Evolutionary conservation across 2,113 vertebrate genomes (phyloP).

Genomic region (Riparia riparia): DNA sequence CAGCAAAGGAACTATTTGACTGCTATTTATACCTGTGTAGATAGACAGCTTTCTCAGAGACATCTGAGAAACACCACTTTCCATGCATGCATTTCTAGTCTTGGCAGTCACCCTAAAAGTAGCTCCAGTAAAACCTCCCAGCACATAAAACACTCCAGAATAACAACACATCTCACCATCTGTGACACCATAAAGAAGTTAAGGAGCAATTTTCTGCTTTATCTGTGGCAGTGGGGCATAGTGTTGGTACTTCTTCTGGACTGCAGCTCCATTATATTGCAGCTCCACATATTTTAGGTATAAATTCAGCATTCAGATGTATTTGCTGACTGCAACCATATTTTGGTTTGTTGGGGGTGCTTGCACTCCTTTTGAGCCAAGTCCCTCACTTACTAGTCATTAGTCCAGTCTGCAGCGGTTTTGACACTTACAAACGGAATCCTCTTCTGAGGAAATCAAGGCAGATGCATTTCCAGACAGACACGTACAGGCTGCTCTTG

Average conservation of each 20-base stretch:
- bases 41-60: background rate
- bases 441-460: background rate
- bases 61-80: background rate
- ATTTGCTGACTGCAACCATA: background rate
- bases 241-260: background rate
- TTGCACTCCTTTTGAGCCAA: background rate
- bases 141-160: background rate
- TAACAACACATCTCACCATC: background rate
- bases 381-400: background rate
- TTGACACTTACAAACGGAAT: background rate
- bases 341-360: background rate
- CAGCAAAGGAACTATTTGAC: background rate
- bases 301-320: background rate
- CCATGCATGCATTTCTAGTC: background rate
- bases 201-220: background rate
- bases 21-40: background rate
- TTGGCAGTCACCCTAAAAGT: background rate
- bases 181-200: background rate
- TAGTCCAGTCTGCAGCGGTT: background rate
- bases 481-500: background rate
- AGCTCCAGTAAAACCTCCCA: background rate
- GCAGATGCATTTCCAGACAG: background rate
- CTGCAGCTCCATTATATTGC: background rate
- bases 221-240: background rate
- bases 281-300: background rate